phyloP scores from a whole-genome alignment of 2,888 invertebrate genomes.

The Ethmia dodecea region DNA sequence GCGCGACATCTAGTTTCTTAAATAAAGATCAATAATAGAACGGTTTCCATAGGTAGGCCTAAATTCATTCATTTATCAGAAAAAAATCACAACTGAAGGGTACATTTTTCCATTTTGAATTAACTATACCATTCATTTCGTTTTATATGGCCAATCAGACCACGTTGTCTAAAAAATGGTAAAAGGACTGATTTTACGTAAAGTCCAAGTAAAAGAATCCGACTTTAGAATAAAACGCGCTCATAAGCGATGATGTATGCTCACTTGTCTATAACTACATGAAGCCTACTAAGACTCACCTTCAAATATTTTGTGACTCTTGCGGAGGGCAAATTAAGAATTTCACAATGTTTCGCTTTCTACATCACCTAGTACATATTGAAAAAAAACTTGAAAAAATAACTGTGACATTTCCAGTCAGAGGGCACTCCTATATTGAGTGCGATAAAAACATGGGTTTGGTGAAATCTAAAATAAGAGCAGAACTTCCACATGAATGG shows the following conservation, averaged over 20 bases:
- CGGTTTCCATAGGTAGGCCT: too few species aligned
- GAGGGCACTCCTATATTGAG: constrained; percentile 18
- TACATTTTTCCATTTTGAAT: too few species aligned
- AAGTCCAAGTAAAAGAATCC: too few species aligned
- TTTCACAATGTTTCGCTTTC: constrained; percentile 22
- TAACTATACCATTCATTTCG: too few species aligned
- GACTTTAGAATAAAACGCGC: too few species aligned
- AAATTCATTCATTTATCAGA: too few species aligned
- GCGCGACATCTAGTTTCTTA: too few species aligned
- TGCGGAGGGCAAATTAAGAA: constrained; percentile 31
- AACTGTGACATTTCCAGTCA: constrained; percentile 25
- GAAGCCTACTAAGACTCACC: constrained; percentile 11
- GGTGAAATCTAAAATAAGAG: constrained; percentile 10
- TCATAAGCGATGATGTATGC: constrained; percentile 24
- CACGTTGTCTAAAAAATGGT: too few species aligned
- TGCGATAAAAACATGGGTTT: constrained; percentile 7
- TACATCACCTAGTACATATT: constrained; percentile 23
- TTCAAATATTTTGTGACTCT: constrained; percentile 29
- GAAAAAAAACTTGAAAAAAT: constrained; percentile 19
- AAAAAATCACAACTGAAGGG: too few species aligned
- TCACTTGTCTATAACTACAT: constrained; percentile 21
- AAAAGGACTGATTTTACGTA: too few species aligned
- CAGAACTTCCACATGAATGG: constrained; percentile 14
- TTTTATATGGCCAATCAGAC: too few species aligned
- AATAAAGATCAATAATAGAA: too few species aligned